Conservation (phyloP, 2,888 invertebrate genomes). For the Catocala sponsa region DNA sequence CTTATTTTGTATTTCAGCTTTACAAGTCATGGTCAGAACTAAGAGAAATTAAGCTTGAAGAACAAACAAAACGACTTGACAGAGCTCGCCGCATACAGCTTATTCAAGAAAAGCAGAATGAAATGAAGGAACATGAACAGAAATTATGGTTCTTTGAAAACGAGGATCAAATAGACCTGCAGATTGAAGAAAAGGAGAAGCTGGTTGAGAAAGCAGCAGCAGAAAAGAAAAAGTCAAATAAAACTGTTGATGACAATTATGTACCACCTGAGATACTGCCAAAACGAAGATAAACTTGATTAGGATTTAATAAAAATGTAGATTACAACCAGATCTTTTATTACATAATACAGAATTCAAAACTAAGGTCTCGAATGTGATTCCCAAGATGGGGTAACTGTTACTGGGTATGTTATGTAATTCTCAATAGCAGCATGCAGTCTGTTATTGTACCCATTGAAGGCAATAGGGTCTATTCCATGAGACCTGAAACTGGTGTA, state of each 20-base stretch:
- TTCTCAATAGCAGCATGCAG: no score
- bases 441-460: no score
- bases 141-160: constrained; percentile 94
- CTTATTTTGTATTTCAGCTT: constrained; percentile 59
- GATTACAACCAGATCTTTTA: constrained; percentile 9
- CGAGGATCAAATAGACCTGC: constrained; percentile 91
- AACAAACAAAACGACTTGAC: constrained; percentile 88
- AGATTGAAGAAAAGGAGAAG: constrained; percentile 89
- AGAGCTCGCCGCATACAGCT: constrained; percentile 84
- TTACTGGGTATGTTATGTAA: no score
- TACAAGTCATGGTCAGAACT: constrained; percentile 89
- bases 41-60: constrained; percentile 87
- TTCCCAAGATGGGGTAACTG: no score
- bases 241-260: constrained; percentile 89
- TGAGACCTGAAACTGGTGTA: no score
- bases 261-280: constrained; percentile 91
- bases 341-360: not conserved
- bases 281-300: constrained; percentile 64
- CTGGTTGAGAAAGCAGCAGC: constrained; percentile 52
- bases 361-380: no score
- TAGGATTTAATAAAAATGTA: constrained; percentile 20
- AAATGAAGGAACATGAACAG: constrained; percentile 88
- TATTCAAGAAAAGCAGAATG: constrained; percentile 85
- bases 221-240: constrained; percentile 82
- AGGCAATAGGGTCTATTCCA: no score